Percentiles rank a stretch among this genome's conserved stretches.
These are phyloP conservation scores for Ceriagrion tenellum DNA, from an alignment of 2,888 invertebrate species.

Conservation along the genomic window DNA sequence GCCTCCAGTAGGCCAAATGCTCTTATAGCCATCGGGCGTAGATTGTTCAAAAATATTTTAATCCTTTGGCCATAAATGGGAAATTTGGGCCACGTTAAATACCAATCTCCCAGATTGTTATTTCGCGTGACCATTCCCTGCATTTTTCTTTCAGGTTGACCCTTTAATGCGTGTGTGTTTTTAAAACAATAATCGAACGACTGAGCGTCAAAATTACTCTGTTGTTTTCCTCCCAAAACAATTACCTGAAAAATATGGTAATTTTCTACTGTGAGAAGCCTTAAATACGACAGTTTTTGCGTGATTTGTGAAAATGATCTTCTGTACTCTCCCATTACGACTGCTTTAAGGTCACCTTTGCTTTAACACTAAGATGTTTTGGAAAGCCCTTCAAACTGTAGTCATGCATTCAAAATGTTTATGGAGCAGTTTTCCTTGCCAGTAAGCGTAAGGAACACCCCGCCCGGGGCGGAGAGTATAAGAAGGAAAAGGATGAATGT, in stretches of 20 bases:
- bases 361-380: neutral
- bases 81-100: too few species aligned
- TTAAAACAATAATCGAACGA: too few species aligned
- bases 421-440: neutral
- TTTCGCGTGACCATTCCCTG: too few species aligned
- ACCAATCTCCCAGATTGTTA: too few species aligned
- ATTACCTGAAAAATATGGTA: neutral
- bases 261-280: neutral
- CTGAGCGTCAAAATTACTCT: too few species aligned
- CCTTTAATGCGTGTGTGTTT: too few species aligned
- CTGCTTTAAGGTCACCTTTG: neutral
- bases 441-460: neutral
- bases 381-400: neutral
- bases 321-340: neutral
- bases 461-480: neutral
- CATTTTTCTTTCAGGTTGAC: too few species aligned
- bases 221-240: neutral
- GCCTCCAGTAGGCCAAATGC: too few species aligned
- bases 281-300: neutral
- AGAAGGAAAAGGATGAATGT: neutral
- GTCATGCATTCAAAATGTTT: neutral
- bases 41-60: too few species aligned
- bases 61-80: too few species aligned
- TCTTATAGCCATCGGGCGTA: too few species aligned
- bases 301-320: neutral